Conservation (phyloP, 2,888 invertebrate genomes). For the Pandemis corylana region DNA sequence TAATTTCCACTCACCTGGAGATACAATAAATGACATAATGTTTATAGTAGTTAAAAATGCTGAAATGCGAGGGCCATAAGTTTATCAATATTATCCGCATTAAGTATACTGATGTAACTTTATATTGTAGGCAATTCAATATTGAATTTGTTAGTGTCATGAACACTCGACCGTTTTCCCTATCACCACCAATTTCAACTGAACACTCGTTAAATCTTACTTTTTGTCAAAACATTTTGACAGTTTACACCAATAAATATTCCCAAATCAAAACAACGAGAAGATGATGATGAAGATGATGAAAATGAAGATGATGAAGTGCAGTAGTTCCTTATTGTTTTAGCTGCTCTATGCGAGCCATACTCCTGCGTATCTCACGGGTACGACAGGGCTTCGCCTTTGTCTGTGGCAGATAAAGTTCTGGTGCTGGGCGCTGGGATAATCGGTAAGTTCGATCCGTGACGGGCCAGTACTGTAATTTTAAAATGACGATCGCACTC, state of each 20-base stretch:
- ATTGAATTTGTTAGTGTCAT: no score
- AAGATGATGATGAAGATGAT: neutral
- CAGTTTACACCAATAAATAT: no score
- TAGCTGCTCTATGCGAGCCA: constrained; percentile 58
- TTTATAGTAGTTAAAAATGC: no score
- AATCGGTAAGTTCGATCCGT: constrained; percentile 36
- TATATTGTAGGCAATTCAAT: no score
- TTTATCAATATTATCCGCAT: neutral
- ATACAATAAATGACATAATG: no score
- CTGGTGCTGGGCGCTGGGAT: constrained; percentile 44
- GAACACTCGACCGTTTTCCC: no score
- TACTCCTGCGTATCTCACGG: constrained; percentile 44
- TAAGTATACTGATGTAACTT: no score
- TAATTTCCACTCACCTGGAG: neutral
- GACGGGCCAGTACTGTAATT: neutral
- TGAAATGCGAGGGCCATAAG: neutral
- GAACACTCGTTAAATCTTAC: no score
- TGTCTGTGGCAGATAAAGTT: constrained; percentile 35
- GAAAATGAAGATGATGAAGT: neutral
- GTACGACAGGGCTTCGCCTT: constrained; percentile 32
- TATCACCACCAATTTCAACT: no score
- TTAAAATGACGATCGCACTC: neutral
- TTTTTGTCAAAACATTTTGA: no score
- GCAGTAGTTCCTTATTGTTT: constrained; percentile 45
- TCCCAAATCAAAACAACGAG: neutral